Percentiles rank a stretch among this genome's conserved stretches.
Evolutionary conservation across 2,113 vertebrate species (phyloP).

Genomic region (Prietella phreatophila): DNA sequence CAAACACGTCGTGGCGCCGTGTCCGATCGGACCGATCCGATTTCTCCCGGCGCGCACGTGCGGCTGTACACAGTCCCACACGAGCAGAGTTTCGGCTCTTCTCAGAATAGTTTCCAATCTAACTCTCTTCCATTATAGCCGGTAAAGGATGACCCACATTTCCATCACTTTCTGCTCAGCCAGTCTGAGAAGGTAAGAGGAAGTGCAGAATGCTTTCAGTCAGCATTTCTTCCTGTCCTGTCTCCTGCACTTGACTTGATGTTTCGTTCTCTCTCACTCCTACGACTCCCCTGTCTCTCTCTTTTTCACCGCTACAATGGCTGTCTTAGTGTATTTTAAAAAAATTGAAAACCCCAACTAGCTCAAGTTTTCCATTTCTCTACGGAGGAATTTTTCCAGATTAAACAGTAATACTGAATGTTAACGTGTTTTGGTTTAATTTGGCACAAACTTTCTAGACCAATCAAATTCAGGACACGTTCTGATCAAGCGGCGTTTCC

Average conservation of each 20-base stretch:
- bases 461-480: neutral
- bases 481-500: neutral
- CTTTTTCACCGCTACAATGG: neutral
- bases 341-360: neutral
- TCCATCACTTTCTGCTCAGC: constrained; percentile 96
- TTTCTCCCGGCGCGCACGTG: neutral
- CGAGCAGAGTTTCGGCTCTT: constrained; percentile 28
- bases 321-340: neutral
- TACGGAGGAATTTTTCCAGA: constrained; percentile 4
- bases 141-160: constrained; percentile 94
- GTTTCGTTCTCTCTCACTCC: constrained; percentile 34
- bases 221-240: constrained; percentile 49
- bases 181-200: constrained; percentile 94
- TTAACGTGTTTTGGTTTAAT: neutral
- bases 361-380: neutral
- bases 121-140: constrained; percentile 81
- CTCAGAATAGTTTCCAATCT: constrained; percentile 51
- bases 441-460: neutral
- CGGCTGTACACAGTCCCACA: neutral
- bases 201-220: constrained; percentile 40
- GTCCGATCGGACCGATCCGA: neutral
- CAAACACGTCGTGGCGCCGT: neutral
- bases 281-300: constrained; percentile 68
- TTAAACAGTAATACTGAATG: neutral
- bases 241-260: constrained; percentile 66